Evolutionary conservation across 2,888 invertebrate species (phyloP).

Genomic region (Gasteruption jaculator): DNA sequence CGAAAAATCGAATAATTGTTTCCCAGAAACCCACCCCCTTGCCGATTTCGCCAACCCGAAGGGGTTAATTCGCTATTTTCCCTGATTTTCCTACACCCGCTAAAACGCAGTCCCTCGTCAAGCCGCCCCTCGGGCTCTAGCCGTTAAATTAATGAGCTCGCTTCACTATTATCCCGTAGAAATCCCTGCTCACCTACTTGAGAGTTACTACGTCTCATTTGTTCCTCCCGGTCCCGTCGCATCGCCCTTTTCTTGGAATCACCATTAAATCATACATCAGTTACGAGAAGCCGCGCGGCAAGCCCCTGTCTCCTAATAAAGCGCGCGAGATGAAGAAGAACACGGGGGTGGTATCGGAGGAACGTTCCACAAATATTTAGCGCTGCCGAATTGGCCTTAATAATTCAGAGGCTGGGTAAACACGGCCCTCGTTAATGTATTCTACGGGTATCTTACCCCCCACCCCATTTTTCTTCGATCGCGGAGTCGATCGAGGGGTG

Average conservation of each 20-base stretch:
- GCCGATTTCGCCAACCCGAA: too few relatives aligned
- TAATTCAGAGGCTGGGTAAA: too few relatives aligned
- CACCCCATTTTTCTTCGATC: too few relatives aligned
- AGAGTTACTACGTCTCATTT: constrained; percentile 18
- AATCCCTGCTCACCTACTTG: constrained; percentile 33
- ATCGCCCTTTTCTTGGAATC: constrained; percentile 40
- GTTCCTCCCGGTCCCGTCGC: constrained; percentile 4
- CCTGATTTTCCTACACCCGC: neutral
- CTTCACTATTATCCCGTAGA: constrained; percentile 46
- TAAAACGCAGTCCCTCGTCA: constrained; percentile 43
- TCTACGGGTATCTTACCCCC: too few relatives aligned
- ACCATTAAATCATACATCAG: constrained; percentile 48
- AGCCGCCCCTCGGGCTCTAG: constrained; percentile 43
- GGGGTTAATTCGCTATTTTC: neutral
- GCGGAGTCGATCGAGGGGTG: too few relatives aligned
- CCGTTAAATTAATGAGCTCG: constrained; percentile 50
- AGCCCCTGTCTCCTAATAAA: constrained; percentile 23
- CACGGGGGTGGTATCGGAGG: constrained; percentile 26
- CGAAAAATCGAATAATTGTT: neutral
- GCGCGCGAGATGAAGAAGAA: constrained; percentile 23
- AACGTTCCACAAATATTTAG: constrained; percentile 34
- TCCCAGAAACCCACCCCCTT: neutral
- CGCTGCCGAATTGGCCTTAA: constrained; percentile 30
- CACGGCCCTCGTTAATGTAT: too few relatives aligned
- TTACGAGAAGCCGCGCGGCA: too few relatives aligned